Conservation (phyloP, 2,888 invertebrate genomes). For the Stratiomys singularior region DNA sequence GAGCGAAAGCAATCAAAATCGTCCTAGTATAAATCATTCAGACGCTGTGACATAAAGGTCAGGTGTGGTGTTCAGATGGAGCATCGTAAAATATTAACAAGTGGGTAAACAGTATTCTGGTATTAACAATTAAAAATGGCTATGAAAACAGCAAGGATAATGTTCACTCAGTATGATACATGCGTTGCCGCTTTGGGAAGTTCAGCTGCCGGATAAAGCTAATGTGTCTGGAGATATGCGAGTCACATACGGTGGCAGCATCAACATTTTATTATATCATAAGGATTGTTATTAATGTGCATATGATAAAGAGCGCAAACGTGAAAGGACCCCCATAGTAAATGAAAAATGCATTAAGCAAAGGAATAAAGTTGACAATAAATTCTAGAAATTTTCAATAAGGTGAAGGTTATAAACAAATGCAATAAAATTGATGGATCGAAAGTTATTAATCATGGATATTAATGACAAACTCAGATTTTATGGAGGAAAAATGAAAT, state of each 20-base stretch:
- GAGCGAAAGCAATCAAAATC: constrained; percentile 12
- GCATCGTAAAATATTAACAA: constrained; percentile 20
- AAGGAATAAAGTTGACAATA: no score
- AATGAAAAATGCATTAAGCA: no score
- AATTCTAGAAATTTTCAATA: no score
- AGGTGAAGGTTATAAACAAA: no score
- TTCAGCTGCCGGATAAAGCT: not conserved
- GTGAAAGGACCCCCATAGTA: no score
- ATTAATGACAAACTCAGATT: no score
- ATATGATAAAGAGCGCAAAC: no score
- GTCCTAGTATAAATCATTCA: constrained; percentile 11
- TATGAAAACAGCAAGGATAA: not conserved
- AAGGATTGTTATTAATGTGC: no score
- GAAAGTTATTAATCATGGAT: no score
- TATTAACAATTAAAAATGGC: constrained; percentile 26
- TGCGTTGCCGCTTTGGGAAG: not conserved
- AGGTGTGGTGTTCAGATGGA: constrained; percentile 18
- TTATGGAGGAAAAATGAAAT: no score
- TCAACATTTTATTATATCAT: not conserved
- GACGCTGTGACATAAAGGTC: not conserved
- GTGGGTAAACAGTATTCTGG: constrained; percentile 7
- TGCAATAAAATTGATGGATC: no score
- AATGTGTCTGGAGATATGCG: not conserved
- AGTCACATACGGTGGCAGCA: not conserved
- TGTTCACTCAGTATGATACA: constrained; percentile 5